phyloP scores from a whole-genome alignment of 2,797 vertebrate species.

The Oreochromis mossambicus region DNA sequence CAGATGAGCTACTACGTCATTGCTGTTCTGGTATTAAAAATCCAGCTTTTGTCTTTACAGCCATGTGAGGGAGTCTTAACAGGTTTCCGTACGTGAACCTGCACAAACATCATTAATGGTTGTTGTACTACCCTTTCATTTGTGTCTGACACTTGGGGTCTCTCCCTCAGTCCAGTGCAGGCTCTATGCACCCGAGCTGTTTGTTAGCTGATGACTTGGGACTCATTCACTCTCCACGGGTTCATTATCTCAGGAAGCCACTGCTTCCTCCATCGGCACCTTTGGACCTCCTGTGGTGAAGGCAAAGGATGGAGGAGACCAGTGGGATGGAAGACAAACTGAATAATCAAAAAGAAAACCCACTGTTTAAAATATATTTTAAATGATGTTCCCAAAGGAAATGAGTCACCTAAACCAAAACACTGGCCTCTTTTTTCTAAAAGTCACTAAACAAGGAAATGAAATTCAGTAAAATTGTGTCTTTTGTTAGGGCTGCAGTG shows the following conservation, averaged over 20 bases:
- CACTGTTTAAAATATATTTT: neutral
- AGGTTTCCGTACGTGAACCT: neutral
- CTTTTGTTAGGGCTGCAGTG: neutral
- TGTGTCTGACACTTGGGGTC: neutral
- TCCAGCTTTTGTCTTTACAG: neutral
- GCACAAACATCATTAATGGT: neutral
- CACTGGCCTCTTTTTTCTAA: neutral
- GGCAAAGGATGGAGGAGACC: neutral
- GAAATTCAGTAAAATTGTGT: neutral
- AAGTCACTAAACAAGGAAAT: neutral
- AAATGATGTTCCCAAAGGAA: neutral
- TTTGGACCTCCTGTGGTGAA: neutral
- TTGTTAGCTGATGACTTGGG: neutral
- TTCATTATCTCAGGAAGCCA: neutral
- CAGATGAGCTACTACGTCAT: neutral
- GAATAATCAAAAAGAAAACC: neutral
- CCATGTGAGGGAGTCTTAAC: neutral
- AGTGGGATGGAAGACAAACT: neutral
- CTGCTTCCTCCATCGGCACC: neutral
- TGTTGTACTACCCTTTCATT: neutral
- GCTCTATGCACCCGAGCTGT: neutral
- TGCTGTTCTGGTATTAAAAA: neutral
- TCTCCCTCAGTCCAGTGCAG: neutral
- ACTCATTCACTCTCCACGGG: neutral
- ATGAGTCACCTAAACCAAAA: neutral